These are phyloP conservation scores for Paedocypris sp. DNA, from an alignment of 2,113 vertebrate genomes.

Conservation along the genomic window DNA sequence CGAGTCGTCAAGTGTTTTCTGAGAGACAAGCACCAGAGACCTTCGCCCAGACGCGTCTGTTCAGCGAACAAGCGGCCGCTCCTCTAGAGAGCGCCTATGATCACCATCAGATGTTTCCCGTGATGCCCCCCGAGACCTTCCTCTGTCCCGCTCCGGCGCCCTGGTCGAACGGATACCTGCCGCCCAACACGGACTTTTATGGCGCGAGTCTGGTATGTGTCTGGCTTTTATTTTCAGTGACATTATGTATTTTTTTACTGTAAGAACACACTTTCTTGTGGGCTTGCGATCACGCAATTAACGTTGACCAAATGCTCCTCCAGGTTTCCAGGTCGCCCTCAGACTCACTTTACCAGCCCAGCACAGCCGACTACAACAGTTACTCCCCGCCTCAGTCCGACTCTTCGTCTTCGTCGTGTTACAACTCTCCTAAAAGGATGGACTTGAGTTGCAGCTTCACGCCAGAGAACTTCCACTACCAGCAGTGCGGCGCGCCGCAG, in stretches of 20 bases:
- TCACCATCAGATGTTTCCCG: constrained; percentile 62
- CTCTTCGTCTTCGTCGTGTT: constrained; percentile 61
- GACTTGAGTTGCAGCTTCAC: constrained; percentile 54
- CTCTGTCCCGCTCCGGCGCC: constrained; percentile 40
- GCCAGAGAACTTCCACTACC: constrained; percentile 52
- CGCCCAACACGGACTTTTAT: constrained; percentile 61
- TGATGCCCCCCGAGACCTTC: constrained; percentile 52
- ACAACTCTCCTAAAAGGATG: constrained; percentile 60
- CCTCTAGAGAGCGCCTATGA: constrained; percentile 54
- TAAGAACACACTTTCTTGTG: not conserved
- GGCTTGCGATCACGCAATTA: not conserved
- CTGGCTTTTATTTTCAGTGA: not conserved
- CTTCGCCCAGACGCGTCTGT: constrained; percentile 52
- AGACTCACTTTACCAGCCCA: constrained; percentile 59
- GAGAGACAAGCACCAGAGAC: constrained; percentile 38
- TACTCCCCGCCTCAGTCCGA: constrained; percentile 65
- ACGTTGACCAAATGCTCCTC: too few species aligned
- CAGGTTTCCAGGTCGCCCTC: constrained; percentile 66
- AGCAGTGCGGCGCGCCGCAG: constrained; percentile 48
- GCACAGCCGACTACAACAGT: constrained; percentile 64
- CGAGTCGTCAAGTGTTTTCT: constrained; percentile 55
- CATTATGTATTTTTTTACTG: not conserved
- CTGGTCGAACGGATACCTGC: constrained; percentile 56
- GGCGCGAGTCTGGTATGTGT: constrained; percentile 70
- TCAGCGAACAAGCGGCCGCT: constrained; percentile 55